Conservation (phyloP, 2,797 vertebrate genomes). For the Pseudochromis fuscus region DNA sequence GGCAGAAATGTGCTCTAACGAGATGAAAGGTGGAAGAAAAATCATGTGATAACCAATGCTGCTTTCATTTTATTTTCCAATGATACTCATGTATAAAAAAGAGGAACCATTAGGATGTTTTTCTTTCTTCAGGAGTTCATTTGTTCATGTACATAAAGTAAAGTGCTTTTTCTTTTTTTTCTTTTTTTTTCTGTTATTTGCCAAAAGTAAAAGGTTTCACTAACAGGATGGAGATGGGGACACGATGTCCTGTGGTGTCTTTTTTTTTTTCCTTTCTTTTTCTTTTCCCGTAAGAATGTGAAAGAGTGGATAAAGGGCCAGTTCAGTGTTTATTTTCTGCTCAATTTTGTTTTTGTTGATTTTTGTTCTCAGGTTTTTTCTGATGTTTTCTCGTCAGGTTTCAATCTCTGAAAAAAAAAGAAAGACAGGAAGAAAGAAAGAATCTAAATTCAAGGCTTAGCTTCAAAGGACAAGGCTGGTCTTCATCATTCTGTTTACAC, state of each 20-base stretch:
- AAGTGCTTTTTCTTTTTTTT: constrained; percentile 79
- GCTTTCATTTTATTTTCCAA: constrained; percentile 87
- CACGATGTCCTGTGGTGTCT: constrained; percentile 71
- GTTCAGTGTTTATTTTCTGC: constrained; percentile 67
- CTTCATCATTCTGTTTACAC: not conserved
- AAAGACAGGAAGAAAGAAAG: not conserved
- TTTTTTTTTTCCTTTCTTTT: constrained; percentile 42
- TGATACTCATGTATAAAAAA: constrained; percentile 88
- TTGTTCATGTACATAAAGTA: constrained; percentile 86
- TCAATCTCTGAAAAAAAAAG: constrained; percentile 68
- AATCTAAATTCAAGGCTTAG: not conserved
- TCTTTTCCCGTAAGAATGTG: constrained; percentile 73
- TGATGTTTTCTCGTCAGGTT: constrained; percentile 64
- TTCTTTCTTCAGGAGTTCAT: constrained; percentile 64
- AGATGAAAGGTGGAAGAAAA: constrained; percentile 62
- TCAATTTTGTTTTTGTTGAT: constrained; percentile 60
- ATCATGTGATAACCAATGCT: constrained; percentile 75
- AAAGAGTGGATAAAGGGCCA: constrained; percentile 76
- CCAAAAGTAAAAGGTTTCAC: constrained; percentile 80
- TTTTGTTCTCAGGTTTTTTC: constrained; percentile 69
- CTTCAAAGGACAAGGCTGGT: not conserved
- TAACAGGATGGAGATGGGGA: constrained; percentile 81
- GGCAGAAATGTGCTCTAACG: constrained; percentile 80
- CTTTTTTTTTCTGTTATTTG: constrained; percentile 68
- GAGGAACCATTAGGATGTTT: constrained; percentile 57